Evolutionary conservation across 2,113 vertebrate genomes (phyloP).

Genomic region (Gadus chalcogrammus): DNA sequence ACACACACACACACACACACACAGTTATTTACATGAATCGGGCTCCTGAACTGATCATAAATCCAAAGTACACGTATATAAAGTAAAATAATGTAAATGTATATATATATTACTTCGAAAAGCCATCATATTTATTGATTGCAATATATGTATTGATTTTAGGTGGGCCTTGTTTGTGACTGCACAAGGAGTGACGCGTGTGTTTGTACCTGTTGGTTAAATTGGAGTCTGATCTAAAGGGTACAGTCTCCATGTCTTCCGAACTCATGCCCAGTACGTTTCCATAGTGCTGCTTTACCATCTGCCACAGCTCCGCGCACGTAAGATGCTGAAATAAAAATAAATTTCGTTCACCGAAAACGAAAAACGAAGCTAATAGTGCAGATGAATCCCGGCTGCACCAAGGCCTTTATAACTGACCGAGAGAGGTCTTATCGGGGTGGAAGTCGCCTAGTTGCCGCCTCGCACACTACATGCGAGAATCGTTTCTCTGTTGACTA

Average conservation of each 20-base stretch:
- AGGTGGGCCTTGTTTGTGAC: not conserved
- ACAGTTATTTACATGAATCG: not conserved
- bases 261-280: slow-evolving; percentile 85
- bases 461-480: too few species aligned
- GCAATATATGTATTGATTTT: not conserved
- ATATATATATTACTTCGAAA: too few species aligned
- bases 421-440: too few species aligned
- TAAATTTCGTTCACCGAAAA: not conserved
- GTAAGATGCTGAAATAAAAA: slow-evolving; percentile 75
- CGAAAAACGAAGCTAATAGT: too few species aligned
- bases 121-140: too few species aligned
- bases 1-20: not conserved
- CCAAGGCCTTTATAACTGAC: too few species aligned
- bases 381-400: too few species aligned
- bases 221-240: slow-evolving; percentile 71
- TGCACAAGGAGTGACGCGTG: not conserved
- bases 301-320: slow-evolving; percentile 82
- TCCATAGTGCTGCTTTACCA: slow-evolving; percentile 92
- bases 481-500: too few species aligned
- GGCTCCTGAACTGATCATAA: too few species aligned
- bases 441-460: too few species aligned
- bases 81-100: too few species aligned
- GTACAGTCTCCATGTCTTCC: slow-evolving; percentile 88
- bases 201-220: slow-evolving; percentile 75
- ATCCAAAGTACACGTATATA: too few species aligned